These are phyloP conservation scores for Cerceris ruficornis DNA, from an alignment of 2,888 invertebrate genomes.

Conservation along the genomic window DNA sequence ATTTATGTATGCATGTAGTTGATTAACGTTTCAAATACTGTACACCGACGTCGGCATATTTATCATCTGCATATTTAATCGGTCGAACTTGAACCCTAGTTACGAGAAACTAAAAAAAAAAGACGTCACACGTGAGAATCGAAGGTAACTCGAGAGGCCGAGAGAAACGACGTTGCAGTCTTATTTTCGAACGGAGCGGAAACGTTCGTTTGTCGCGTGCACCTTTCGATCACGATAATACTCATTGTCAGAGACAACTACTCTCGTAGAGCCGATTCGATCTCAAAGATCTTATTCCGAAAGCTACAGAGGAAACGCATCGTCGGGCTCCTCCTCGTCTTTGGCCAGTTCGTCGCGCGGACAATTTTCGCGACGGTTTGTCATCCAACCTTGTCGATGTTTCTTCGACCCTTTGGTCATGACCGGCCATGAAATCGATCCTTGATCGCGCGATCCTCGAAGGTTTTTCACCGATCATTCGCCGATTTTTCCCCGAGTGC, in stretches of 20 bases:
- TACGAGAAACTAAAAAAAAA: conserved; percentile 14
- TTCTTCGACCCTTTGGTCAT: too few species aligned
- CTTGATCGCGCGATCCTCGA: too few species aligned
- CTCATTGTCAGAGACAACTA: conserved; percentile 48
- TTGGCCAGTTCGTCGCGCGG: too few species aligned
- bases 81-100: conserved; percentile 31
- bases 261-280: conserved; percentile 28
- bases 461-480: too few species aligned
- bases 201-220: conserved; percentile 16
- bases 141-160: conserved; percentile 24
- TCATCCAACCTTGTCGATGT: too few species aligned
- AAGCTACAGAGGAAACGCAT: background rate
- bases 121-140: conserved; percentile 18
- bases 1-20: conserved; percentile 65
- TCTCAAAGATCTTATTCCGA: background rate
- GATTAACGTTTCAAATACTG: conserved; percentile 51
- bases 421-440: too few species aligned
- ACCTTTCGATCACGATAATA: conserved; percentile 49
- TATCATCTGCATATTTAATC: conserved; percentile 49
- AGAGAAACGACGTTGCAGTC: conserved; percentile 12
- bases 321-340: too few species aligned
- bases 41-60: conserved; percentile 52
- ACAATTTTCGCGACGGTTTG: too few species aligned
- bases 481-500: too few species aligned
- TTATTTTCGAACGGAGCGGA: conserved; percentile 16